These are phyloP conservation scores for Darevskia mixta DNA, from an alignment of 2,797 vertebrate genomes.

Conservation along the genomic window DNA sequence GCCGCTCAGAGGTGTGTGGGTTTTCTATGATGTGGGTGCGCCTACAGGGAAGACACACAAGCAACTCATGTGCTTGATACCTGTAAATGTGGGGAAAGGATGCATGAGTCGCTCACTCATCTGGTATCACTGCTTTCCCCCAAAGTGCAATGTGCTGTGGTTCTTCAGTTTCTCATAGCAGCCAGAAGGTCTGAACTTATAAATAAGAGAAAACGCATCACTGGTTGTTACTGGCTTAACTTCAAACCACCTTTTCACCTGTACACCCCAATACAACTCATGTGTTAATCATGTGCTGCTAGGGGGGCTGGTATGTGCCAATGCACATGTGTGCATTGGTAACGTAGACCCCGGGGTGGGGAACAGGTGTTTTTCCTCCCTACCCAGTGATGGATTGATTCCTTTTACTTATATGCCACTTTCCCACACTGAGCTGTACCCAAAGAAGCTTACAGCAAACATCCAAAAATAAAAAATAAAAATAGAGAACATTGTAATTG, in stretches of 20 bases:
- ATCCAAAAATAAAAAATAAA: too few relatives aligned
- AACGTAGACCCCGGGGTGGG: not conserved
- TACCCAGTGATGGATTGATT: too few relatives aligned
- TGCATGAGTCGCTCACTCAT: not conserved
- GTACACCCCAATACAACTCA: not conserved
- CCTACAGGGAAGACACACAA: not conserved
- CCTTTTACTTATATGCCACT: too few relatives aligned
- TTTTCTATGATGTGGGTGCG: not conserved
- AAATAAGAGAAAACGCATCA: not conserved
- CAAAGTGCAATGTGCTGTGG: not conserved
- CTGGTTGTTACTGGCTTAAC: not conserved
- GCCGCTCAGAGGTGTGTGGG: not conserved
- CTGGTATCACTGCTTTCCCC: not conserved
- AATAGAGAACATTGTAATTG: too few relatives aligned
- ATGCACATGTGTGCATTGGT: not conserved
- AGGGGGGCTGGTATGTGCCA: not conserved
- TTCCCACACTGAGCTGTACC: too few relatives aligned
- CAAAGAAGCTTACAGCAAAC: too few relatives aligned
- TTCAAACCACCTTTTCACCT: not conserved
- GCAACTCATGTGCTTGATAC: not conserved
- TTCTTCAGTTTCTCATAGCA: not conserved
- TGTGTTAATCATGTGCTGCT: too few relatives aligned
- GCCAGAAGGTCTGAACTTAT: not conserved
- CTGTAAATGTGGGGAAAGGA: not conserved
- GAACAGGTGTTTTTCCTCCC: too few relatives aligned